phyloP scores from a whole-genome alignment of 2,888 invertebrate genomes.

The Eupithecia subfuscata region DNA sequence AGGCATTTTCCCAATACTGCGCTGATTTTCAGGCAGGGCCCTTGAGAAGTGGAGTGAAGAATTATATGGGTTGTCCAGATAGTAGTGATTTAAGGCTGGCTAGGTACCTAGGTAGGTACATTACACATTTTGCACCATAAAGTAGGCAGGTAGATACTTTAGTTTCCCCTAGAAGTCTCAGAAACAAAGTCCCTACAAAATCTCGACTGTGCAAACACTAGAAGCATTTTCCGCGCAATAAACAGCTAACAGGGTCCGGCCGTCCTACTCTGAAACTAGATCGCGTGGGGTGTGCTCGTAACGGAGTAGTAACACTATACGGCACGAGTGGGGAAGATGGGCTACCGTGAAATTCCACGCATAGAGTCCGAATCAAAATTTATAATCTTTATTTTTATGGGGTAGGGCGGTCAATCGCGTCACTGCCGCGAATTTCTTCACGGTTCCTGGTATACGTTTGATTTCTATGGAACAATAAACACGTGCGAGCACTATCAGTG shows the following conservation, averaged over 20 bases:
- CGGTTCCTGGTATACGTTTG: too few species aligned
- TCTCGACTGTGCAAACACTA: not conserved
- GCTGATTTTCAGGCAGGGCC: too few species aligned
- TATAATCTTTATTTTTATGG: not conserved
- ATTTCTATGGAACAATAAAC: too few species aligned
- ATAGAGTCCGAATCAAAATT: not conserved
- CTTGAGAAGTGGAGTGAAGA: too few species aligned
- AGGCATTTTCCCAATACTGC: too few species aligned
- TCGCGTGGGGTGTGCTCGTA: slow-evolving; percentile 12
- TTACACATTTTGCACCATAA: too few species aligned
- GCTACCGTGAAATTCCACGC: not conserved
- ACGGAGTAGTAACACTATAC: not conserved
- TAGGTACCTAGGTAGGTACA: too few species aligned
- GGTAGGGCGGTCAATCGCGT: not conserved
- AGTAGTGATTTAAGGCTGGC: too few species aligned
- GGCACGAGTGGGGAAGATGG: not conserved
- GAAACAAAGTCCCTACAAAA: slow-evolving; percentile 1
- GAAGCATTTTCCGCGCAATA: slow-evolving; percentile 20
- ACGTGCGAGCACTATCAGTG: too few species aligned
- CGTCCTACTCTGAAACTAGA: slow-evolving; percentile 15
- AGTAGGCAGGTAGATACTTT: too few species aligned
- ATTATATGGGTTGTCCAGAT: too few species aligned
- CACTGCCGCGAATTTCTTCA: not conserved
- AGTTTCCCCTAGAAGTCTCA: not conserved
- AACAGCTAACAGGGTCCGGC: slow-evolving; percentile 11